These are phyloP conservation scores for Megalops cyprinoides DNA, from an alignment of 2,797 vertebrate genomes.

Conservation along the genomic window DNA sequence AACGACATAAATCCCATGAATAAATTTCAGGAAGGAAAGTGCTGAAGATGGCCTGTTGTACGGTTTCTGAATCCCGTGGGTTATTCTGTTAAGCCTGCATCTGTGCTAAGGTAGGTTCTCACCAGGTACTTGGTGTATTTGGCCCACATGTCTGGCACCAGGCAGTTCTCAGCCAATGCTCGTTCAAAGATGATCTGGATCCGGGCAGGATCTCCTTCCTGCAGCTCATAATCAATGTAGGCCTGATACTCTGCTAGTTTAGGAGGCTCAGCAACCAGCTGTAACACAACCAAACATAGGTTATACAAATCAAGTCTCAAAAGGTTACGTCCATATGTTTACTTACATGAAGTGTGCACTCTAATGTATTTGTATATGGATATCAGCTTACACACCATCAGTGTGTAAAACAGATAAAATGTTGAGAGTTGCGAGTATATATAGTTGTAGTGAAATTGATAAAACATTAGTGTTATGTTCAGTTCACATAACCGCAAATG, in stretches of 20 bases:
- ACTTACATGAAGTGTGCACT: not conserved
- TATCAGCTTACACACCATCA: no score
- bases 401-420: not conserved
- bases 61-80: not conserved
- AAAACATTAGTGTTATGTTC: not conserved
- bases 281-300: constrained; percentile 32
- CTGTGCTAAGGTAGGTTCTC: constrained; percentile 61
- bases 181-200: constrained; percentile 92
- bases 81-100: no score
- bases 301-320: not conserved
- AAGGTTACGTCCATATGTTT: not conserved
- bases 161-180: constrained; percentile 92
- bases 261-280: constrained; percentile 90
- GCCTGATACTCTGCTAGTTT: constrained; percentile 91
- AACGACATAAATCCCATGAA: constrained; percentile 44
- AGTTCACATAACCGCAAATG: not conserved
- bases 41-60: not conserved
- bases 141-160: constrained; percentile 95
- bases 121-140: constrained; percentile 92
- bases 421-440: not conserved
- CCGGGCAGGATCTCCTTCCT: constrained; percentile 90
- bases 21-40: constrained; percentile 31
- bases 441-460: not conserved
- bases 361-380: not conserved
- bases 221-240: constrained; percentile 91